Evolutionary conservation across 2,113 vertebrate species (phyloP).

Genomic region (Leptodactylus fuscus): DNA sequence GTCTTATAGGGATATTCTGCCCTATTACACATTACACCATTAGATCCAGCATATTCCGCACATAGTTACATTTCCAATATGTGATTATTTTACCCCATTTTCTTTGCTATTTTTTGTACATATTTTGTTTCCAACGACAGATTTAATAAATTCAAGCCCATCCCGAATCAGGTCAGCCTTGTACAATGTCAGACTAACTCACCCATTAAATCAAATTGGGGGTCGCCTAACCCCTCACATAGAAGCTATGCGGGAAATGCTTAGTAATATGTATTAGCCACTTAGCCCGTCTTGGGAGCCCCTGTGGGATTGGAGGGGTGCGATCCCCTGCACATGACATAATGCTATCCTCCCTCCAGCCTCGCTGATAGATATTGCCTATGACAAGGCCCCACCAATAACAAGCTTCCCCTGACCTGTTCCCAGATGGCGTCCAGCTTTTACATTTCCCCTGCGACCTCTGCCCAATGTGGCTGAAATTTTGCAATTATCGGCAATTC

Average conservation of each 20-base stretch:
- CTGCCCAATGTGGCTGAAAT: conserved; percentile 59
- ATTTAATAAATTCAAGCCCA: not conserved
- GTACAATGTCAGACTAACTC: conserved; percentile 17
- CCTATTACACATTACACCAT: too few species aligned
- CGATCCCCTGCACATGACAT: conserved; percentile 16
- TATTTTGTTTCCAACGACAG: not conserved
- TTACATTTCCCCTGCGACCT: conserved; percentile 54
- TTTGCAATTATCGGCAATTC: conserved; percentile 58
- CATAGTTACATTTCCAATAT: too few species aligned
- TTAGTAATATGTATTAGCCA: conserved; percentile 24
- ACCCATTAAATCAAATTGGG: not conserved
- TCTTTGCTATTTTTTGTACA: too few species aligned
- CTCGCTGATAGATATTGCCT: conserved; percentile 50
- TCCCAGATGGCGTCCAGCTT: conserved; percentile 50
- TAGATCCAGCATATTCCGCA: too few species aligned
- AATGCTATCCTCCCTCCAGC: not conserved
- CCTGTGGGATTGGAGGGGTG: not conserved
- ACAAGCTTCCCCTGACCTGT: conserved; percentile 51
- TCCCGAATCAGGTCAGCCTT: not conserved
- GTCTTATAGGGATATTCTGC: too few species aligned
- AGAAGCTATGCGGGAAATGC: conserved; percentile 9
- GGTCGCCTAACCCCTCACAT: not conserved
- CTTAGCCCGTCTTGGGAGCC: not conserved
- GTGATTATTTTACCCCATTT: too few species aligned
- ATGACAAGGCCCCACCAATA: conserved; percentile 55